Conservation (phyloP, 2,113 vertebrate species). For the Lagopus muta region DNA sequence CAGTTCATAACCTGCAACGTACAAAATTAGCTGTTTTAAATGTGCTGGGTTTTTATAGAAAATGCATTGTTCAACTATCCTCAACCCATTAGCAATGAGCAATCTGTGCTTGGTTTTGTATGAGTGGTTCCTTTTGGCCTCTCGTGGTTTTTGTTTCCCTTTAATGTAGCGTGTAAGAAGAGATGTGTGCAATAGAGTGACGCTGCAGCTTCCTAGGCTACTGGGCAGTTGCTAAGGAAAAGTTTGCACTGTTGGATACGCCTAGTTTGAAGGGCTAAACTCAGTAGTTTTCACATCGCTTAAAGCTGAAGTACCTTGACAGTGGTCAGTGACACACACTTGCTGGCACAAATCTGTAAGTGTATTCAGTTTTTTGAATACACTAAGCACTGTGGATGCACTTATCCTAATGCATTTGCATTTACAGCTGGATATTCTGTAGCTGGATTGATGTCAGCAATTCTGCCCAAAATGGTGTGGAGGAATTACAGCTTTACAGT, state of each 20-base stretch:
- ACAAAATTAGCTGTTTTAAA: background rate
- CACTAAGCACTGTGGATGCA: background rate
- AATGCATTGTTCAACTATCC: background rate
- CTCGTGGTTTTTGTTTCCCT: conserved; percentile 10
- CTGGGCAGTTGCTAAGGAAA: background rate
- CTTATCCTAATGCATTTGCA: background rate
- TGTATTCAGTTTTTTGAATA: background rate
- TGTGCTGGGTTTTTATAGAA: background rate
- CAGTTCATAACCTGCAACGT: background rate
- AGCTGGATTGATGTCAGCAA: background rate
- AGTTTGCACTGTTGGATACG: background rate
- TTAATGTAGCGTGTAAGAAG: background rate
- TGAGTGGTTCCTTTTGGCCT: background rate
- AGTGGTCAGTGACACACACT: background rate
- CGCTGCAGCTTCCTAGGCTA: background rate
- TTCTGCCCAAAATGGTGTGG: background rate
- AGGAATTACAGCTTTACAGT: background rate
- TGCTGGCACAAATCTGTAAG: background rate
- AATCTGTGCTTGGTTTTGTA: background rate
- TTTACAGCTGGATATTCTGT: background rate
- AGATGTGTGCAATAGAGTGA: background rate
- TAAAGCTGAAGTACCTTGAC: background rate
- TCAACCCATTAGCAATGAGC: background rate
- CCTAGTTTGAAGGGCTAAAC: background rate
- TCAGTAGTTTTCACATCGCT: background rate